Evolutionary conservation across 1,140 invertebrate species (phyloP).

Genomic region (Heliconius himera): DNA sequence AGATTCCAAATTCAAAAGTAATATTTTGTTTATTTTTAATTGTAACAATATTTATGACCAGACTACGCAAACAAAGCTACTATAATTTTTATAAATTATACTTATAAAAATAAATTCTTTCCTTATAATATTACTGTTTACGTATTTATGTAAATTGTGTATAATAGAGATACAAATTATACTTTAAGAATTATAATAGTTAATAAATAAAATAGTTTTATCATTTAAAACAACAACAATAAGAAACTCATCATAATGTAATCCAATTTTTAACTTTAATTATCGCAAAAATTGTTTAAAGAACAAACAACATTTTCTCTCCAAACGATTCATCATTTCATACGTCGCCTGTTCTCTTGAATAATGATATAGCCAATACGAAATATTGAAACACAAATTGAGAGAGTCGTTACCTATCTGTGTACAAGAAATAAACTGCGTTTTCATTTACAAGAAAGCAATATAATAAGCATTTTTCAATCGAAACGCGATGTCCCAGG

Average conservation of each 20-base stretch:
- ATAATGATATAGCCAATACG: conserved; percentile 12
- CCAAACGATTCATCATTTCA: not conserved
- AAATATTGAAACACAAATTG: conserved; percentile 30
- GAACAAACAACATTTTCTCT: not conserved
- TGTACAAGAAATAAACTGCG: conserved; percentile 70
- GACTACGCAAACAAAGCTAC: not conserved
- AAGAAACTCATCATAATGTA: not conserved
- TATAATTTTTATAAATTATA: too few species aligned
- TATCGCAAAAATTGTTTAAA: not conserved
- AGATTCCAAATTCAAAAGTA: too few species aligned
- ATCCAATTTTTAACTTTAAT: not conserved
- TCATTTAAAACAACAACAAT: too few species aligned
- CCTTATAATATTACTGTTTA: too few species aligned
- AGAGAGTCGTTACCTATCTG: conserved; percentile 48
- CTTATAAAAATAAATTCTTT: too few species aligned
- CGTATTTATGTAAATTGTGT: too few species aligned
- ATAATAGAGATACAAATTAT: too few species aligned
- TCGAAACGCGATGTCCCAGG: conserved; percentile 66
- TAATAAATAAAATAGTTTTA: too few species aligned
- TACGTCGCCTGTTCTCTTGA: not conserved
- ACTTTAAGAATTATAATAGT: too few species aligned
- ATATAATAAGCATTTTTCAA: conserved; percentile 79
- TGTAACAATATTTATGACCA: too few species aligned
- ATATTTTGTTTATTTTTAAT: too few species aligned
- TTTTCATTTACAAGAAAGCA: conserved; percentile 67